Evolutionary conservation across 1,140 invertebrate species (phyloP).

Genomic region (Oedothorax gibbosus): DNA sequence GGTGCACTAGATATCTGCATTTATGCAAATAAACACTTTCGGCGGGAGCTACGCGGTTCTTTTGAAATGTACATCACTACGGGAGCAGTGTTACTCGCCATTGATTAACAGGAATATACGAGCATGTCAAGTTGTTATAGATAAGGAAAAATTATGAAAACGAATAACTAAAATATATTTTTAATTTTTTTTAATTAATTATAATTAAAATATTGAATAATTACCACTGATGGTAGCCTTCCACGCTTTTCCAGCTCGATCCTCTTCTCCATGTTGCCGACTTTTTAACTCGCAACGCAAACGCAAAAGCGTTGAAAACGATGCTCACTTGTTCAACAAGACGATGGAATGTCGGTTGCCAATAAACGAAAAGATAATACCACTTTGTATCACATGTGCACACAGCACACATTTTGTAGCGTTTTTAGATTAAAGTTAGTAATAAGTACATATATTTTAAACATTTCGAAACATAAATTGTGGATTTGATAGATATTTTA

Average conservation of each 20-base stretch:
- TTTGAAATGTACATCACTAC: conserved; percentile 51
- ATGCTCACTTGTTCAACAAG: conserved; percentile 60
- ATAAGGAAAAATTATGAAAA: neutral
- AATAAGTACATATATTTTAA: too few relatives aligned
- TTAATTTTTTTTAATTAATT: neutral
- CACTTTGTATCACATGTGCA: too few relatives aligned
- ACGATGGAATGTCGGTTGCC: conserved; percentile 17
- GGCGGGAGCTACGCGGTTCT: conserved; percentile 28
- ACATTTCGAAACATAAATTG: too few relatives aligned
- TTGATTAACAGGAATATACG: conserved; percentile 36
- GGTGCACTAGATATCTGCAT: neutral
- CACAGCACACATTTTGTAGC: too few relatives aligned
- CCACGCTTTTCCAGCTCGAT: conserved; percentile 90
- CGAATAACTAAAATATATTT: neutral
- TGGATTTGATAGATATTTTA: too few relatives aligned
- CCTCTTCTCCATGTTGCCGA: conserved; percentile 84
- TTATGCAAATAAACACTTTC: conserved; percentile 5
- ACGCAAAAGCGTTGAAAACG: conserved; percentile 51
- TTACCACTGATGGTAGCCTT: conserved; percentile 83
- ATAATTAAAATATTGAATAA: conserved; percentile 9
- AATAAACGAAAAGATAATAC: conserved; percentile 4
- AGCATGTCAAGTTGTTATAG: neutral
- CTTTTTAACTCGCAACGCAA: conserved; percentile 35
- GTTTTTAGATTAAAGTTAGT: too few relatives aligned
- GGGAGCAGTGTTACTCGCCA: conserved; percentile 44